A percentile compares a stretch with the other conserved stretches of the same genome.
phyloP scores from a whole-genome alignment of 2,797 vertebrate genomes.

The Hypotaenidia philippensis region DNA sequence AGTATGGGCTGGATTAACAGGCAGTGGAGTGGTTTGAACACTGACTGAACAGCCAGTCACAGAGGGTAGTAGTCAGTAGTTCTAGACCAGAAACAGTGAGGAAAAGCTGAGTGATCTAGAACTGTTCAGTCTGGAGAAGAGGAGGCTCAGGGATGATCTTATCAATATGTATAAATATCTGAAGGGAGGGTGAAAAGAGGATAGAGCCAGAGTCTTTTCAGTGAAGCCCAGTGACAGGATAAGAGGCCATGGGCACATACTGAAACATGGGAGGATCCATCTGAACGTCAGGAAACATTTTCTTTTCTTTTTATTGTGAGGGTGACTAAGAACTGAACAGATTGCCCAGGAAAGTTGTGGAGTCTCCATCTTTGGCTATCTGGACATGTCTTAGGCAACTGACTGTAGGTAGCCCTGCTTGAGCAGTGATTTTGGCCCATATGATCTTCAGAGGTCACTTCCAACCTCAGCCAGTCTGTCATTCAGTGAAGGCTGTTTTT shows the following conservation, averaged over 20 bases:
- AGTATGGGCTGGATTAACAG: not conserved
- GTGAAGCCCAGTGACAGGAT: not conserved
- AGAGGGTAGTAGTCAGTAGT: not conserved
- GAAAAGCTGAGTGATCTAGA: not conserved
- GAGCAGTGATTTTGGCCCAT: not conserved
- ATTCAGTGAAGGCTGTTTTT: not conserved
- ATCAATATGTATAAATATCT: not conserved
- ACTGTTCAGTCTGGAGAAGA: not conserved
- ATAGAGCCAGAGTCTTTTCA: not conserved
- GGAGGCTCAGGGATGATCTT: not conserved
- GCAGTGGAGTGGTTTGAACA: not conserved
- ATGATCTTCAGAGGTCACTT: not conserved
- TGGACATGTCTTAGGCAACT: not conserved
- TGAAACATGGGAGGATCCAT: not conserved
- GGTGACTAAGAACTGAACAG: rapidly evolving
- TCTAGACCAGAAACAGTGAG: not conserved
- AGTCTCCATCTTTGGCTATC: not conserved
- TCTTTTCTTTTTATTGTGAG: not conserved
- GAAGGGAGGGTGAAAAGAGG: not conserved
- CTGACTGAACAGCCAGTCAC: not conserved
- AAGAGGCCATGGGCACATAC: not conserved
- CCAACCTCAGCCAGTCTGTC: not conserved
- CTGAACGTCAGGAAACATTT: not conserved
- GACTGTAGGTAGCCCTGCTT: not conserved
- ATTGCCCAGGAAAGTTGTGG: not conserved